Percentiles rank a stretch among this genome's conserved stretches.
Conservation (phyloP, 2,888 invertebrate genomes). For the Nomada fucata region DNA sequence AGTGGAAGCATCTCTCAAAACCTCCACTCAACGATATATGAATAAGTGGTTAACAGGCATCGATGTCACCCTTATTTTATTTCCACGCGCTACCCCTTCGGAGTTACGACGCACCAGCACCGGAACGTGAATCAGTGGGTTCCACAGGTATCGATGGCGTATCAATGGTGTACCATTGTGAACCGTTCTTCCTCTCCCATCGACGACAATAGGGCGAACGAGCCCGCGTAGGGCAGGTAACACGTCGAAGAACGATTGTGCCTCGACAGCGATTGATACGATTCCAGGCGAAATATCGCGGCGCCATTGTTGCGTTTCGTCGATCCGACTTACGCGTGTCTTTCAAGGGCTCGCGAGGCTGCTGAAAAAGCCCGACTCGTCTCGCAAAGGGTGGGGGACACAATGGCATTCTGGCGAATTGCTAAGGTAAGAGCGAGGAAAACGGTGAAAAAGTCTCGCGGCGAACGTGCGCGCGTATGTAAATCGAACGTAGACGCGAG, state of each 20-base stretch:
- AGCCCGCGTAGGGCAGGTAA: slow-evolving; percentile 71
- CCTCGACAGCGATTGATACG: slow-evolving; percentile 80
- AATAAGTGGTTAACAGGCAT: slow-evolving; percentile 51
- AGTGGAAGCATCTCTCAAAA: neutral
- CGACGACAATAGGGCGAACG: slow-evolving; percentile 48
- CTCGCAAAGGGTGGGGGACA: slow-evolving; percentile 41
- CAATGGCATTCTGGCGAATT: slow-evolving; percentile 51
- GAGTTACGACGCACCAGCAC: slow-evolving; percentile 45
- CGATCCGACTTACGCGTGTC: slow-evolving; percentile 48
- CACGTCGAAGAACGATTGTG: slow-evolving; percentile 76
- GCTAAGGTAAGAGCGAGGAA: slow-evolving; percentile 50
- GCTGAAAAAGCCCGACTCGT: slow-evolving; percentile 55
- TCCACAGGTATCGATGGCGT: slow-evolving; percentile 68
- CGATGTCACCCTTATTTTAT: slow-evolving; percentile 43
- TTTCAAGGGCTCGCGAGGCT: slow-evolving; percentile 36
- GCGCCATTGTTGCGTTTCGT: slow-evolving; percentile 63
- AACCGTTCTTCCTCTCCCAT: slow-evolving; percentile 17
- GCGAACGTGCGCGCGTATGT: neutral
- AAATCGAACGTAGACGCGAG: neutral
- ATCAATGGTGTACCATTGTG: slow-evolving; percentile 69
- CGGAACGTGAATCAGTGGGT: slow-evolving; percentile 49
- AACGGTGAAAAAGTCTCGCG: slow-evolving; percentile 45
- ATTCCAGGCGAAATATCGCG: slow-evolving; percentile 72
- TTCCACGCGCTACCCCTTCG: slow-evolving; percentile 53
- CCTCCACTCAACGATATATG: neutral